Percentiles rank a stretch among this genome's conserved stretches.
phyloP scores from a whole-genome alignment of 1,140 invertebrate species.

The Bombus soroeensis region DNA sequence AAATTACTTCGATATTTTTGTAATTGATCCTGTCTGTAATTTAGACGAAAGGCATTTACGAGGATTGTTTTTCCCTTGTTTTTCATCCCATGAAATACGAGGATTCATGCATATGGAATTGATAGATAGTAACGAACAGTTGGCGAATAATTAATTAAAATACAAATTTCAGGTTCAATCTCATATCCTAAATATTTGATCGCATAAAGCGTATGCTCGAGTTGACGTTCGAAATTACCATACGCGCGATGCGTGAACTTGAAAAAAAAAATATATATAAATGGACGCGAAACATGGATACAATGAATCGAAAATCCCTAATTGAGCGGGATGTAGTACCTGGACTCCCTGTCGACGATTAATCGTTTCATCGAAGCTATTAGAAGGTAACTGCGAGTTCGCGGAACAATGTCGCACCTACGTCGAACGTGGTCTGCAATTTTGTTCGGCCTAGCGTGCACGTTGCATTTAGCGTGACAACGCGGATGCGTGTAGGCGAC shows the following conservation, averaged over 20 bases:
- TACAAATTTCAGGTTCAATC: slow-evolving; percentile 34
- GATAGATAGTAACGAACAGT: background rate
- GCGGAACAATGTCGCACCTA: slow-evolving; percentile 52
- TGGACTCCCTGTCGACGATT: slow-evolving; percentile 26
- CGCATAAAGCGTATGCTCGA: background rate
- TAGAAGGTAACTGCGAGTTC: slow-evolving; percentile 26
- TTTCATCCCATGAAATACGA: background rate
- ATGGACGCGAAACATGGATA: background rate
- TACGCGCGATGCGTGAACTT: background rate
- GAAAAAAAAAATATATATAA: background rate
- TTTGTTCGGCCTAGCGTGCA: slow-evolving; percentile 57
- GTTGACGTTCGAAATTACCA: background rate
- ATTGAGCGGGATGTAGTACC: background rate
- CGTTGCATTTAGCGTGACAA: slow-evolving; percentile 57
- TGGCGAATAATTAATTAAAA: slow-evolving; percentile 35
- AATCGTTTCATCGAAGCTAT: slow-evolving; percentile 54
- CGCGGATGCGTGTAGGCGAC: slow-evolving; percentile 29
- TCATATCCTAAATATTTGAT: slow-evolving; percentile 26
- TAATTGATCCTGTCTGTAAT: slow-evolving; percentile 21
- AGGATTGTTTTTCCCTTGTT: background rate
- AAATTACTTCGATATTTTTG: slow-evolving; percentile 24
- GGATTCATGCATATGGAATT: slow-evolving; percentile 42
- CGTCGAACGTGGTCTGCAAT: slow-evolving; percentile 23
- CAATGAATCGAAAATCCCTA: background rate
- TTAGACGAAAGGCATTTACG: slow-evolving; percentile 5